These are phyloP conservation scores for Pandion haliaetus DNA, from an alignment of 2,113 vertebrate genomes.

Conservation along the genomic window DNA sequence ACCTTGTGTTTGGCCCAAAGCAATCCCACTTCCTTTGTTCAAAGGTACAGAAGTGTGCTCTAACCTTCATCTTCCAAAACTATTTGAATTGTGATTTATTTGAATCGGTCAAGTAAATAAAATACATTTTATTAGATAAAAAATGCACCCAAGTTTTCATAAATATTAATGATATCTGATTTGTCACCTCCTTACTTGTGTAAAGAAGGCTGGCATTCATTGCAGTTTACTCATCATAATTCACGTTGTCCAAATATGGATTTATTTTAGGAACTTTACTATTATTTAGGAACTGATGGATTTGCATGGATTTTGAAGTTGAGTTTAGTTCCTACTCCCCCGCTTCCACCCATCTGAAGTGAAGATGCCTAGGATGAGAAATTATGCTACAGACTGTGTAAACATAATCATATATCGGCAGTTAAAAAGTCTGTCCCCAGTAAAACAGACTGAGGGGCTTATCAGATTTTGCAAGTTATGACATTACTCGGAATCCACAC, in stretches of 20 bases:
- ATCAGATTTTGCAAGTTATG: not conserved
- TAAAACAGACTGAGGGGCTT: not conserved
- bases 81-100: not conserved
- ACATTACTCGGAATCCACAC: not conserved
- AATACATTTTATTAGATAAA: not conserved
- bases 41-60: not conserved
- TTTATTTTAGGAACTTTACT: not conserved
- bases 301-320: not conserved
- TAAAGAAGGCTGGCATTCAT: not conserved
- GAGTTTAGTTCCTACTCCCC: not conserved
- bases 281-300: not conserved
- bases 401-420: not conserved
- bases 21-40: not conserved
- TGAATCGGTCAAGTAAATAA: not conserved
- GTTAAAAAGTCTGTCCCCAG: not conserved
- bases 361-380: not conserved
- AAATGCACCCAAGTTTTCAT: not conserved
- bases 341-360: not conserved
- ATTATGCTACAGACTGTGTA: not conserved
- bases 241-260: conserved; percentile 22
- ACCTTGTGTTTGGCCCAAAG: not conserved
- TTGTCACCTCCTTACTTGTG: not conserved
- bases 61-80: not conserved
- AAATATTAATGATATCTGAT: not conserved
- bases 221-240: not conserved